A percentile compares a stretch with the other conserved stretches of the same genome.
Conservation (phyloP, 2,797 vertebrate genomes). For the Harpagifer antarcticus region DNA sequence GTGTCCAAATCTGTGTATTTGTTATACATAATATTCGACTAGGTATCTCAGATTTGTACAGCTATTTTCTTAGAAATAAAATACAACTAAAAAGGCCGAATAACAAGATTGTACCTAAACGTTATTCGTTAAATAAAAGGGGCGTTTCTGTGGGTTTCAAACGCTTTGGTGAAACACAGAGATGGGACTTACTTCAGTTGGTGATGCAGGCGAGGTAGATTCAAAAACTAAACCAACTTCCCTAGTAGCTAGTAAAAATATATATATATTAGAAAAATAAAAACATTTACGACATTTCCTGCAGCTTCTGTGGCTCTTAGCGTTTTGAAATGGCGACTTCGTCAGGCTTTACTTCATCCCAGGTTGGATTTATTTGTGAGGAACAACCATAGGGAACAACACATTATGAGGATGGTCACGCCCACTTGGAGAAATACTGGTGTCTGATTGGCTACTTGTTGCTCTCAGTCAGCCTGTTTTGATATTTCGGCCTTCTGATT, state of each 20-base stretch:
- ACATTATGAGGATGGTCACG: conserved; percentile 25
- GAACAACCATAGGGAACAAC: neutral
- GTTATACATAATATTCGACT: accelerated
- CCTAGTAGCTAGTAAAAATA: conserved; percentile 53
- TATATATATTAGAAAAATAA: conserved; percentile 48
- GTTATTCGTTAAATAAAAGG: conserved; percentile 33
- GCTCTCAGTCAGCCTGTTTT: neutral
- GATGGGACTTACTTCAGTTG: conserved; percentile 68
- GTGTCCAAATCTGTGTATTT: neutral
- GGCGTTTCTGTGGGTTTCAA: conserved; percentile 59
- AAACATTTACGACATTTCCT: conserved; percentile 47
- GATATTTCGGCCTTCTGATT: conserved; percentile 53
- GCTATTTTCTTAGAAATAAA: neutral
- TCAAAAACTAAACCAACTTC: conserved; percentile 23
- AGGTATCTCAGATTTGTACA: neutral
- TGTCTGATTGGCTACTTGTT: conserved; percentile 58
- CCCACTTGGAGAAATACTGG: conserved; percentile 34
- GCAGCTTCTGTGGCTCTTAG: conserved; percentile 1
- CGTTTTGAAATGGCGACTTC: conserved; percentile 80
- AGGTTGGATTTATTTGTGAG: conserved; percentile 67
- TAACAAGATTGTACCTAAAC: neutral
- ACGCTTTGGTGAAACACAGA: conserved; percentile 13
- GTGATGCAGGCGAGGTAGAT: conserved; percentile 61
- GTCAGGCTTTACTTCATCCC: conserved; percentile 43
- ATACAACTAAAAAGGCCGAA: neutral